Evolutionary conservation across 2,888 invertebrate species (phyloP).

Genomic region (Caenorhabditis parvicauda): DNA sequence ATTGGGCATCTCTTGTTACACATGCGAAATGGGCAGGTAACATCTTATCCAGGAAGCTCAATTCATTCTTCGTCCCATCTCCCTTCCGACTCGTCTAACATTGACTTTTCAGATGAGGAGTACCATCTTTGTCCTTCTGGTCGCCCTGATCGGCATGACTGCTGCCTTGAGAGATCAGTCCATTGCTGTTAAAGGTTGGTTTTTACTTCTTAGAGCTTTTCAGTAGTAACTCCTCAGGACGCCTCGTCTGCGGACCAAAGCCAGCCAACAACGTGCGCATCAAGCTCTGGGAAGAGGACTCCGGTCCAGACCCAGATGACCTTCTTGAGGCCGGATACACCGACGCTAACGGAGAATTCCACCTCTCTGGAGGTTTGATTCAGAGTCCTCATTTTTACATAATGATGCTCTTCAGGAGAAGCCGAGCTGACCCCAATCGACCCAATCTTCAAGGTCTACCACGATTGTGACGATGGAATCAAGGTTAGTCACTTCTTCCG

Average conservation of each 20-base stretch:
- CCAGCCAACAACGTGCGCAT: slow-evolving; percentile 44
- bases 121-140: no score
- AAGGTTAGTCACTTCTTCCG: slow-evolving; percentile 13
- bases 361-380: slow-evolving; percentile 25
- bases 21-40: no score
- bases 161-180: slow-evolving; percentile 28
- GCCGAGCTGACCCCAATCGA: slow-evolving; percentile 51
- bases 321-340: slow-evolving; percentile 48
- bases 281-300: slow-evolving; percentile 53
- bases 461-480: slow-evolving; percentile 49
- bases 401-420: no score
- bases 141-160: neutral
- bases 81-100: no score
- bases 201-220: neutral
- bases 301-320: slow-evolving; percentile 48
- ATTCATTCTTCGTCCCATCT: no score
- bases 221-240: slow-evolving; percentile 2
- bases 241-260: slow-evolving; percentile 42
- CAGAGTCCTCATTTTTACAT: no score
- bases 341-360: slow-evolving; percentile 41
- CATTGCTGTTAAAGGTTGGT: slow-evolving; percentile 33
- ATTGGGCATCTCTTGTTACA: no score
- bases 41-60: no score
- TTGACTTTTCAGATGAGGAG: no score
- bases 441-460: slow-evolving; percentile 48